Percentiles rank a stretch among this genome's conserved stretches.
Evolutionary conservation across 1,140 invertebrate species (phyloP).

Genomic region (Mesaphorura yosii): DNA sequence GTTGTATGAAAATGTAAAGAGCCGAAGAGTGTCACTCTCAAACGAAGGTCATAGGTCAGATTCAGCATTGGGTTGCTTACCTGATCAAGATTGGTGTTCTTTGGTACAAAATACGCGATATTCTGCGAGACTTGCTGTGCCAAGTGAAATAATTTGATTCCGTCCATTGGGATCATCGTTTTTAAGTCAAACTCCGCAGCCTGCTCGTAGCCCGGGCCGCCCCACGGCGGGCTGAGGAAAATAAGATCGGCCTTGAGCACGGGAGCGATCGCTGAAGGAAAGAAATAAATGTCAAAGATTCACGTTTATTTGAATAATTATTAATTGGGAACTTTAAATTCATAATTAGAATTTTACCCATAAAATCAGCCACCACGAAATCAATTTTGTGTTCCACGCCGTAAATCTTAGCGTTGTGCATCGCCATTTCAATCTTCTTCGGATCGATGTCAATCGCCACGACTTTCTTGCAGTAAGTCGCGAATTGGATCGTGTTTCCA

Average conservation of each 20-base stretch:
- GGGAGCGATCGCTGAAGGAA: slow-evolving; percentile 52
- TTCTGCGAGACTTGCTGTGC: slow-evolving; percentile 57
- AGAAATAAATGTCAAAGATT: too few relatives aligned
- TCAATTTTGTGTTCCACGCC: slow-evolving; percentile 79
- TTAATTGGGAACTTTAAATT: too few relatives aligned
- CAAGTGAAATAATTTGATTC: slow-evolving; percentile 48
- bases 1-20: too few relatives aligned
- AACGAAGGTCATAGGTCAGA: too few relatives aligned
- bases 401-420: slow-evolving; percentile 80
- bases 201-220: slow-evolving; percentile 36
- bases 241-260: slow-evolving; percentile 60
- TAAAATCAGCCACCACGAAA: slow-evolving; percentile 85
- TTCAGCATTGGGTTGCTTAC: too few relatives aligned
- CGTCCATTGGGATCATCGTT: slow-evolving; percentile 55
- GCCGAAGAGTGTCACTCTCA: too few relatives aligned
- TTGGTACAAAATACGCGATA: slow-evolving; percentile 79
- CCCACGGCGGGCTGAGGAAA: slow-evolving; percentile 95
- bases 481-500: slow-evolving; percentile 96
- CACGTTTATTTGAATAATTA: too few relatives aligned
- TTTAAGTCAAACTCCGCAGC: slow-evolving; percentile 61
- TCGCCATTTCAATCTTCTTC: slow-evolving; percentile 68
- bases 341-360: too few relatives aligned
- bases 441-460: slow-evolving; percentile 91
- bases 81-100: slow-evolving; percentile 76
- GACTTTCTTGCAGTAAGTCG: slow-evolving; percentile 70